Conservation (phyloP, 2,888 invertebrate species). For the Drosophila ustulata region DNA sequence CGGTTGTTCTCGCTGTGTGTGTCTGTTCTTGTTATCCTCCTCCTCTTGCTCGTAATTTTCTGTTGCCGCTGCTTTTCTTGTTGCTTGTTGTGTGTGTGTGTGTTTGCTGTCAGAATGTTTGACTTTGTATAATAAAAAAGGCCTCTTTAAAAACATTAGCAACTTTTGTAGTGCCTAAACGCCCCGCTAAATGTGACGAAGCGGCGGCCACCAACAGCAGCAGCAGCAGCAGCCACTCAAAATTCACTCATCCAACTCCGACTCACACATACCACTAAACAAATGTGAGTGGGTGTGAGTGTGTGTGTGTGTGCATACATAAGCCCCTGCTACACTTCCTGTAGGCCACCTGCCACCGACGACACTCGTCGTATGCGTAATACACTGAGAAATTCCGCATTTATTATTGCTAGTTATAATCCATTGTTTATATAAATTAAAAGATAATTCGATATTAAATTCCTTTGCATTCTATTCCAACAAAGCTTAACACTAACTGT, state of each 20-base stretch:
- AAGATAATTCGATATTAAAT: too few species aligned
- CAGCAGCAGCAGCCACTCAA: slow-evolving; percentile 45
- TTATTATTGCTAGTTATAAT: too few species aligned
- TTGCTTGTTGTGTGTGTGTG: slow-evolving; percentile 23
- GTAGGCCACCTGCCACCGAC: slow-evolving; percentile 16
- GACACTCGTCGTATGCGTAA: slow-evolving; percentile 8
- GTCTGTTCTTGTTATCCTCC: slow-evolving; percentile 23
- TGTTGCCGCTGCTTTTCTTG: not conserved
- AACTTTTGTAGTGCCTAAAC: slow-evolving; percentile 80
- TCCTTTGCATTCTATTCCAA: too few species aligned
- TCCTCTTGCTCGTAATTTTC: not conserved
- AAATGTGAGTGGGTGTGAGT: not conserved
- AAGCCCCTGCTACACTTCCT: slow-evolving; percentile 25
- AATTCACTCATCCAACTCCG: slow-evolving; percentile 48
- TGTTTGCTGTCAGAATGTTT: slow-evolving; percentile 71
- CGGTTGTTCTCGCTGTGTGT: slow-evolving; percentile 9
- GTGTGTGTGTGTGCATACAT: slow-evolving; percentile 17
- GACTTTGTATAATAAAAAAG: slow-evolving; percentile 81
- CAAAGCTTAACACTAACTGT: too few species aligned
- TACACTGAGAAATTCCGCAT: slow-evolving; percentile 5
- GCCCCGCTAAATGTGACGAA: slow-evolving; percentile 65
- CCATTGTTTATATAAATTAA: too few species aligned
- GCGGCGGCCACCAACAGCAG: slow-evolving; percentile 5
- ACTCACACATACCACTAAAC: slow-evolving; percentile 9
- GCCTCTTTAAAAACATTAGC: slow-evolving; percentile 82